Evolutionary conservation across 2,113 vertebrate species (phyloP), one percentile per base, ranked within the genome.

Genomic region (Anarhynchus alexandrinus): DNA sequence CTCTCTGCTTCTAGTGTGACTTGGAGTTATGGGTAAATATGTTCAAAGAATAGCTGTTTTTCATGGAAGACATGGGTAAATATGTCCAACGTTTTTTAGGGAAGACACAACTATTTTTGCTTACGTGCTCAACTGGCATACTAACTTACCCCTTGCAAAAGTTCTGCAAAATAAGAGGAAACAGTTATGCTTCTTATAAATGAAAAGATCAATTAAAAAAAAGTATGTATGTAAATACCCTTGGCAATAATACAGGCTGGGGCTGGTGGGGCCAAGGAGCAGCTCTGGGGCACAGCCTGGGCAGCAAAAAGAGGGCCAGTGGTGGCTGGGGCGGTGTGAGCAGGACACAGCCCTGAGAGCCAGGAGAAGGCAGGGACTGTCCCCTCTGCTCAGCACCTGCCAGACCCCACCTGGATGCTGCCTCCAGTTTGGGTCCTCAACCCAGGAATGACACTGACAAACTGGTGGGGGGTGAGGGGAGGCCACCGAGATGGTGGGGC

Each of bases 221-320:
- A 26, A 2, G 6, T 10, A 3, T 21, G 8, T 36, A 3, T 57
- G 6, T 57, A 55, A 80, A 51, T 79, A 64, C 8, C 2, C 8
- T 4, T 71, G 0, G 0, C 59, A 30, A 4, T 3, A 1, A 11
- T 66, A 23, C 10, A 52, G 16, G 2, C 65, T 65, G 65, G 10
- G 51, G 20, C 29, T 66, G 36, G 4, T 43, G 23, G 15, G 40
- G 7, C 19, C 20, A 38, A 64, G 20, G 40, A 54, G 29, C 29
- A 38, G 12, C 32, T 55, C 15, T 74, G 21, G 12, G 20, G 23
- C 32, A 61, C 5, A 7, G 5, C 36, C 15, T 0, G 0, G 25
- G 26, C 49, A 61, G 10, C 20, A 57, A 9, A 70, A 73, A 29
- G 66, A 30, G 12, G 8, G 8, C 6, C 22, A 74, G 70, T 3